A percentile compares a stretch with the other conserved stretches of the same genome.
Conservation (phyloP, 2,888 invertebrate species). For the Mylabris sibirica region DNA sequence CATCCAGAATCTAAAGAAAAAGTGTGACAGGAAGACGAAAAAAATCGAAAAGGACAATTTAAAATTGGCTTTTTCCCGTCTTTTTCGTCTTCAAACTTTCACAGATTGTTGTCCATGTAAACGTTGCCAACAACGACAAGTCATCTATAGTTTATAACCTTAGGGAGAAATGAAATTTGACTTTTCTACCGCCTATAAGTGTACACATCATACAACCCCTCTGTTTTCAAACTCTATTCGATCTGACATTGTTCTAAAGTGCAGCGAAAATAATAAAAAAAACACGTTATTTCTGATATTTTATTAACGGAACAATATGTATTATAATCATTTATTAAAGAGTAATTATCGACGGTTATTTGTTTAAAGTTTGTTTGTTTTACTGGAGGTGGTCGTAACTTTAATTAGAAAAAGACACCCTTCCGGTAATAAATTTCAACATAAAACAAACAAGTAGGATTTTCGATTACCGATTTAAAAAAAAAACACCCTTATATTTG, state of each 20-base stretch:
- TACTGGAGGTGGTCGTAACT: background rate
- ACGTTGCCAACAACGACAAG: constrained; percentile 33
- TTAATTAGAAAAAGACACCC: constrained; percentile 10
- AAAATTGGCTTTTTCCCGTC: background rate
- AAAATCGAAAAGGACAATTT: constrained; percentile 18
- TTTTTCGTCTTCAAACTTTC: constrained; percentile 21
- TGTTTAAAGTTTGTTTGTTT: background rate
- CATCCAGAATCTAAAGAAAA: constrained; percentile 20
- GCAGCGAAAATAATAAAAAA: constrained; percentile 45
- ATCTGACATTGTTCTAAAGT: constrained; percentile 49
- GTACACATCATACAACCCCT: constrained; percentile 39
- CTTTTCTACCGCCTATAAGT: constrained; percentile 38
- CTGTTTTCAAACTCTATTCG: constrained; percentile 38
- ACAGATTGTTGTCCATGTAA: constrained; percentile 30
- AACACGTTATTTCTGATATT: constrained; percentile 48
- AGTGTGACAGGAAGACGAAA: constrained; percentile 10
- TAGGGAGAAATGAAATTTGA: constrained; percentile 28
- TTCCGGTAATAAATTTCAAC: constrained; percentile 12
- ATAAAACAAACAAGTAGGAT: background rate
- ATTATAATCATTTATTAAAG: background rate
- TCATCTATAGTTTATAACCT: constrained; percentile 33
- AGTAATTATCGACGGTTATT: background rate
- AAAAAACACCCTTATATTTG: background rate
- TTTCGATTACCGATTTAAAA: background rate
- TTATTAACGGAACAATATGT: constrained; percentile 41